Conservation (phyloP, 1,140 invertebrate genomes). For the Harpegnathos saltator region DNA sequence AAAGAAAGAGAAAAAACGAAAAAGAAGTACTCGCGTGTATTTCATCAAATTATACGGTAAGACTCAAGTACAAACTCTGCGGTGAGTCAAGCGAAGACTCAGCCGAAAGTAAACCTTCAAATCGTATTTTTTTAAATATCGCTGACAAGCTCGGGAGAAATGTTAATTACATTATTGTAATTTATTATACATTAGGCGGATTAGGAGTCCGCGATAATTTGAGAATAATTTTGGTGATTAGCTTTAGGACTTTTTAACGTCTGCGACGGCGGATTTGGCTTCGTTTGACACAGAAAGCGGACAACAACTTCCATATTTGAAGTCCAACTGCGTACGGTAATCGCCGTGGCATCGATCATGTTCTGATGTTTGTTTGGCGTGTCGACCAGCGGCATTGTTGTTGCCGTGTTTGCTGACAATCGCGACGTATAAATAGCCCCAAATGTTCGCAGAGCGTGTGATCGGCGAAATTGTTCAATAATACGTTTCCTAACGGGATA, state of each 20-base stretch:
- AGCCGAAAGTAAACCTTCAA: neutral
- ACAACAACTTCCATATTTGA: constrained; percentile 31
- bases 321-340: constrained; percentile 17
- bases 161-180: constrained; percentile 2
- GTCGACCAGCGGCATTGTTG: constrained; percentile 1
- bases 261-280: neutral
- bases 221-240: neutral
- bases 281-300: neutral
- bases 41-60: too few relatives aligned
- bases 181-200: neutral
- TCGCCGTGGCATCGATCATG: constrained; percentile 19
- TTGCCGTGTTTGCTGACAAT: constrained; percentile 25
- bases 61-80: neutral
- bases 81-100: neutral
- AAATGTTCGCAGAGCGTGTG: neutral
- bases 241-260: neutral
- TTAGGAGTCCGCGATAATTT: neutral
- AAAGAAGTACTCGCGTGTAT: too few relatives aligned
- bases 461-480: neutral
- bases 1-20: neutral
- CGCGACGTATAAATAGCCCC: neutral
- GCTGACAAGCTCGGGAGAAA: neutral
- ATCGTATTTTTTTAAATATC: neutral
- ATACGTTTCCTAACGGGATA: neutral
- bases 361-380: neutral